Percentiles rank a stretch among this genome's conserved stretches.
These are phyloP conservation scores for Florisuga fusca DNA, from an alignment of 2,797 vertebrate species.

Conservation along the genomic window DNA sequence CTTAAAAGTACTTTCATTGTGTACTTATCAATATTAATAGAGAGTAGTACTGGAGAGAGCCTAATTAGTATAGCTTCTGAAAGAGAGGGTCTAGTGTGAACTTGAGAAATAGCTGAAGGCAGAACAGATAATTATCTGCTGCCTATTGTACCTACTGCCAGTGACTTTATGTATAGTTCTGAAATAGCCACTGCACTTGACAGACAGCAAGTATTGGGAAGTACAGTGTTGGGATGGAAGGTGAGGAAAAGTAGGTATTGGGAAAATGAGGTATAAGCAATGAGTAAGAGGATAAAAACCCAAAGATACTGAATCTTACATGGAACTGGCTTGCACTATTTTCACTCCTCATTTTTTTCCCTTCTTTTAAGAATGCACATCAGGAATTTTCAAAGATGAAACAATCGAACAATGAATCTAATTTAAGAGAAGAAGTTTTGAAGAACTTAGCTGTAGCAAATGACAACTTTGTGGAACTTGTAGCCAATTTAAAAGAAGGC, in stretches of 20 bases:
- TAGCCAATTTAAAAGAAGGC: slow-evolving; percentile 93
- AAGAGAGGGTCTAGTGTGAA: not conserved
- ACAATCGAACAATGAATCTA: slow-evolving; percentile 94
- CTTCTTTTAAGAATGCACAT: slow-evolving; percentile 80
- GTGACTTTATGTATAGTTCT: not conserved
- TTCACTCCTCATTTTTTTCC: not conserved
- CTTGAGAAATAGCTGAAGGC: not conserved
- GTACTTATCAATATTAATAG: not conserved
- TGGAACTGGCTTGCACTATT: not conserved
- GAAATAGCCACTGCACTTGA: not conserved
- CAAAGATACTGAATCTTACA: rapidly evolving
- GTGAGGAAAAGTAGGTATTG: not conserved
- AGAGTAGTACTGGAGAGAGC: not conserved
- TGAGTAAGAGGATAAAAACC: not conserved
- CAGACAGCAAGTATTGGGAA: not conserved
- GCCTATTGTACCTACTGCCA: not conserved
- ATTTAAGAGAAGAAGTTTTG: slow-evolving; percentile 94
- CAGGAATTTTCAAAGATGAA: slow-evolving; percentile 97
- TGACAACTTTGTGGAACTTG: slow-evolving; percentile 98
- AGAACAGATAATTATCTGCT: not conserved
- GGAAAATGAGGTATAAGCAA: not conserved
- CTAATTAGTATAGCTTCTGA: not conserved
- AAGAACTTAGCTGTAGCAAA: slow-evolving; percentile 97
- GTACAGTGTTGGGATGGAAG: not conserved
- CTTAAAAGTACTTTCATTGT: not conserved